Evolutionary conservation across 2,888 invertebrate genomes (phyloP).

Genomic region (Meiosimyza platycephala): DNA sequence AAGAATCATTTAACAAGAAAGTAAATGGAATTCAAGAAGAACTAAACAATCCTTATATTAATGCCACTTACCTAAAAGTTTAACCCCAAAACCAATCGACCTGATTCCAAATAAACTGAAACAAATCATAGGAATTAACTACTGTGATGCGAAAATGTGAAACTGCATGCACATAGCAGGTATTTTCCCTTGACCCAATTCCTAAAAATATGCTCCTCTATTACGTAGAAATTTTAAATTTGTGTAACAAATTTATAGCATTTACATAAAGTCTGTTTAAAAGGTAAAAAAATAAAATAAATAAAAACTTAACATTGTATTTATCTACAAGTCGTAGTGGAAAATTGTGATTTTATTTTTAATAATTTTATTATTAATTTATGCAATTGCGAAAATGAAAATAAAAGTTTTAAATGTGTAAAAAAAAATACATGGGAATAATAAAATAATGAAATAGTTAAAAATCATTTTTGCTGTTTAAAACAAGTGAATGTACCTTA

Average conservation of each 20-base stretch:
- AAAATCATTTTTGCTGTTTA: background rate
- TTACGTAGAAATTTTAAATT: background rate
- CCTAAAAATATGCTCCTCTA: background rate
- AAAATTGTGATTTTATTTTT: constrained; percentile 22
- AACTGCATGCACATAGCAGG: too few species aligned
- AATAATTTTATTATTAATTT: background rate
- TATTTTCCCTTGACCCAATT: constrained; percentile 6
- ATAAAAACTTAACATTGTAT: too few species aligned
- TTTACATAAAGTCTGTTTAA: background rate
- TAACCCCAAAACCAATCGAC: too few species aligned
- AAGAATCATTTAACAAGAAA: constrained; percentile 50
- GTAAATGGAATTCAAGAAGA: constrained; percentile 9
- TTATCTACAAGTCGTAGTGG: background rate
- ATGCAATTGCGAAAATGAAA: constrained; percentile 26
- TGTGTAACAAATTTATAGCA: background rate
- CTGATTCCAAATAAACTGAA: too few species aligned
- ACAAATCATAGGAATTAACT: too few species aligned
- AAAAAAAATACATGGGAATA: constrained; percentile 12
- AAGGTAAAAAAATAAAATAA: too few species aligned
- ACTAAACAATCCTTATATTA: background rate
- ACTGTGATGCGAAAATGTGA: too few species aligned
- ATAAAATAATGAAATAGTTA: background rate
- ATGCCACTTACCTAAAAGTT: background rate
- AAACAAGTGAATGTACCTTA: constrained; percentile 19
- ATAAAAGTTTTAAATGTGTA: constrained; percentile 35